A percentile compares a stretch with the other conserved stretches of the same genome.
Evolutionary conservation across 1,140 invertebrate species (phyloP).

Genomic region (Aphelinus certus): DNA sequence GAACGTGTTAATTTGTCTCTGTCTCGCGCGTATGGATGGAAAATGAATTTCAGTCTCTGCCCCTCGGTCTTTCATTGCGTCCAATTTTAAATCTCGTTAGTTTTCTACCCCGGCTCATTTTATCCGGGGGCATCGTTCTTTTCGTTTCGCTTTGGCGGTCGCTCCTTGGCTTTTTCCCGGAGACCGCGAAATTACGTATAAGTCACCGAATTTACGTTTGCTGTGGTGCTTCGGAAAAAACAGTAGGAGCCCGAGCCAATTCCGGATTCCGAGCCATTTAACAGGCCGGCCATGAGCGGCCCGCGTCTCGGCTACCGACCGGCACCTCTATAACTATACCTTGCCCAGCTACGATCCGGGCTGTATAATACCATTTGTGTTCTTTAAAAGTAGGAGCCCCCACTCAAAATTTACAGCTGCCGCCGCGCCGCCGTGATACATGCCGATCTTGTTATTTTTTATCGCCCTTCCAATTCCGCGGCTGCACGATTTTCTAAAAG

Average conservation of each 20-base stretch:
- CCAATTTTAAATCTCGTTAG: slow-evolving; percentile 20
- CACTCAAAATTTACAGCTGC: slow-evolving; percentile 10
- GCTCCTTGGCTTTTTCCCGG: not conserved
- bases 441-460: slow-evolving; percentile 59
- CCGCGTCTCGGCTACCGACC: not conserved
- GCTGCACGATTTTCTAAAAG: slow-evolving; percentile 33
- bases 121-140: not conserved
- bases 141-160: slow-evolving; percentile 18
- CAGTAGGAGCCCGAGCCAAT: slow-evolving; percentile 41
- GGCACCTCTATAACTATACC: too few species aligned
- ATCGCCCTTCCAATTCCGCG: slow-evolving; percentile 20
- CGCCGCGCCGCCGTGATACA: slow-evolving; percentile 24
- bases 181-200: slow-evolving; percentile 30
- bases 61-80: not conserved
- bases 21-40: too few species aligned
- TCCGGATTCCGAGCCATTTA: slow-evolving; percentile 56
- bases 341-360: not conserved
- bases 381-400: not conserved
- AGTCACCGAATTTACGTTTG: slow-evolving; percentile 31
- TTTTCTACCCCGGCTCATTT: slow-evolving; percentile 28
- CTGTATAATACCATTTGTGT: not conserved
- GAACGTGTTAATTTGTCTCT: too few species aligned
- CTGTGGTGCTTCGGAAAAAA: slow-evolving; percentile 42
- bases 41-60: not conserved
- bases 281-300: slow-evolving; percentile 29